Percentiles rank a stretch among this genome's conserved stretches.
Evolutionary conservation across 2,797 vertebrate species (phyloP).

Genomic region (Cyclopterus lumpus): DNA sequence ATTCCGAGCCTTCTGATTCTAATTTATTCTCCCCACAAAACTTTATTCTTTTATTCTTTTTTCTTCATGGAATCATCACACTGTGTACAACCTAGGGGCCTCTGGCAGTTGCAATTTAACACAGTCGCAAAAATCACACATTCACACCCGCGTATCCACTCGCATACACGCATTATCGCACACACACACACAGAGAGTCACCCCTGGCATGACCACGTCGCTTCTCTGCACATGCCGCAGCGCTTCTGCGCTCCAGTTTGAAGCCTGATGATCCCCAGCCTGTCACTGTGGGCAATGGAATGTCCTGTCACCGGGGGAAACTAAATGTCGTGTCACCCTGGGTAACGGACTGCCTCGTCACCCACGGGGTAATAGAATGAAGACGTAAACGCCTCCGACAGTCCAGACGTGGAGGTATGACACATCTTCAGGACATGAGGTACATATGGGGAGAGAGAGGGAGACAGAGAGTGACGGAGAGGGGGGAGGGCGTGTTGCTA

Average conservation of each 20-base stretch:
- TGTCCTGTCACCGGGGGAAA: conserved; percentile 55
- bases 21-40: conserved; percentile 29
- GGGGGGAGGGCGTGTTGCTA: conserved; percentile 48
- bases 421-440: conserved; percentile 62
- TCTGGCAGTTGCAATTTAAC: background rate
- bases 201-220: conserved; percentile 49
- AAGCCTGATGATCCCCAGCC: conserved; percentile 60
- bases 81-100: conserved; percentile 5
- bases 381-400: conserved; percentile 68
- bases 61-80: conserved; percentile 1
- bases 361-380: conserved; percentile 57
- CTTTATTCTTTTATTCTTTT: background rate
- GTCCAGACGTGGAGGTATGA: conserved; percentile 64
- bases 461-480: conserved; percentile 6
- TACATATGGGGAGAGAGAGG: conserved; percentile 51
- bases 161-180: conserved; percentile 22
- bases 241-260: conserved; percentile 41
- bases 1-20: conserved; percentile 32
- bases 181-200: conserved; percentile 44
- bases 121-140: conserved; percentile 10
- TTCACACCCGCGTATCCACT: background rate
- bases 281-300: conserved; percentile 65
- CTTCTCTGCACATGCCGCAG: conserved; percentile 44
- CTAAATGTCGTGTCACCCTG: conserved; percentile 38
- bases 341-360: conserved; percentile 57